phyloP scores from a whole-genome alignment of 2,113 vertebrate genomes.

The Podocnemis expansa region DNA sequence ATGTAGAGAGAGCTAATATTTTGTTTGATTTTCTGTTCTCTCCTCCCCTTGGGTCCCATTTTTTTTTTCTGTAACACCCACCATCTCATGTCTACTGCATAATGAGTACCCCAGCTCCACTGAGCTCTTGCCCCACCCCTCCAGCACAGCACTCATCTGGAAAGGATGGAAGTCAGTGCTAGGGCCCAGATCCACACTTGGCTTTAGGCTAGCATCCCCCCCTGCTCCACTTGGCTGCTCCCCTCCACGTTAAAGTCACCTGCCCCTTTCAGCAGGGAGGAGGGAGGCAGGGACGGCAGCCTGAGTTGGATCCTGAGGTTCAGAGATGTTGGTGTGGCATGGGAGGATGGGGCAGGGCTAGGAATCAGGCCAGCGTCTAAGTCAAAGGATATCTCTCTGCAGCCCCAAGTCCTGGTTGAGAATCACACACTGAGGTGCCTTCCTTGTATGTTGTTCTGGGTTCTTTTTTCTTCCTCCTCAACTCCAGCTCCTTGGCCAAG shows the following conservation, averaged over 20 bases:
- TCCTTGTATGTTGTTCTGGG: constrained; percentile 57
- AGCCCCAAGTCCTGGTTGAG: constrained; percentile 48
- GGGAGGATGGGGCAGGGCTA: background rate
- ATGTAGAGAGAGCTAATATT: constrained; percentile 74
- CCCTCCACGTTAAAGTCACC: background rate
- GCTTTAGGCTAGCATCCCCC: background rate
- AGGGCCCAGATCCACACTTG: background rate
- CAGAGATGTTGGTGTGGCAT: background rate
- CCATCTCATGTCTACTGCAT: background rate
- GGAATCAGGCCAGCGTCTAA: background rate
- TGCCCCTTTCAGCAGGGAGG: background rate
- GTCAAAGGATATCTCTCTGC: background rate
- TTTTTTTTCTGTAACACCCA: constrained; percentile 16
- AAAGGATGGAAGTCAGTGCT: background rate
- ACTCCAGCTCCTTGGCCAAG: constrained; percentile 62
- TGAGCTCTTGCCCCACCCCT: background rate
- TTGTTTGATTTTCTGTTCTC: constrained; percentile 50
- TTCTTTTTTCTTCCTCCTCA: constrained; percentile 18
- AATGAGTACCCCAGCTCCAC: background rate
- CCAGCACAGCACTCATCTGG: background rate
- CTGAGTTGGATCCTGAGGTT: background rate
- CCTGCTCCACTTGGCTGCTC: background rate
- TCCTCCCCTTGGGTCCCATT: constrained; percentile 3
- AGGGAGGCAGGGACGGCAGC: background rate
- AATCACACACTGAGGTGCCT: constrained; percentile 73